Evolutionary conservation across 2,888 invertebrate species (phyloP).

Genomic region (Anthoptus insignis): DNA sequence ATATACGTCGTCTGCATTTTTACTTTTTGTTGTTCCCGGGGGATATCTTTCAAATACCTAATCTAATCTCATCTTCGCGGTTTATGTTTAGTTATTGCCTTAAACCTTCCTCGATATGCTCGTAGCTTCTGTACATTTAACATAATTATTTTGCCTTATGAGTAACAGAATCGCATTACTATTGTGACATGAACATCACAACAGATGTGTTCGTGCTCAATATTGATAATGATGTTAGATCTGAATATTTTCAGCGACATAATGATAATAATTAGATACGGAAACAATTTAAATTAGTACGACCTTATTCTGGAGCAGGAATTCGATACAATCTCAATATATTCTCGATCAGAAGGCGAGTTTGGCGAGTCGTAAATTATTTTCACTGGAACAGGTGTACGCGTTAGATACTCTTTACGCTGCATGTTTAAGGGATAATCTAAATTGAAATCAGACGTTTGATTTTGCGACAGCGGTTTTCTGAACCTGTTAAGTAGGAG

Average conservation of each 20-base stretch:
- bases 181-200: too few relatives aligned
- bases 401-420: conserved; percentile 81
- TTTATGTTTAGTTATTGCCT: too few relatives aligned
- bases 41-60: too few relatives aligned
- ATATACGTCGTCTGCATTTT: too few relatives aligned
- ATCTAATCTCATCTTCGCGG: too few relatives aligned
- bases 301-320: conserved; percentile 31
- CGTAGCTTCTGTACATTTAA: too few relatives aligned
- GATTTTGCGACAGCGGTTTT: conserved; percentile 78
- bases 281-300: conserved; percentile 7
- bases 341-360: conserved; percentile 57
- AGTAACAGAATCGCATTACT: too few relatives aligned
- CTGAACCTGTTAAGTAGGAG: conserved; percentile 47
- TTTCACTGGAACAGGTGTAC: conserved; percentile 83
- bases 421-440: conserved; percentile 82
- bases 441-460: conserved; percentile 86
- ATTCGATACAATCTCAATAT: conserved; percentile 33
- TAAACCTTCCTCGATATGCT: too few relatives aligned
- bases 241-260: background rate
- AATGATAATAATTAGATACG: background rate
- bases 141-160: too few relatives aligned
- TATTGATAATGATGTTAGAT: too few relatives aligned
- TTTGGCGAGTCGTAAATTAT: conserved; percentile 75
- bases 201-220: too few relatives aligned
- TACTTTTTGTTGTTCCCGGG: too few relatives aligned